phyloP scores from a whole-genome alignment of 1,140 invertebrate species.

The Nasonia longicornis region DNA sequence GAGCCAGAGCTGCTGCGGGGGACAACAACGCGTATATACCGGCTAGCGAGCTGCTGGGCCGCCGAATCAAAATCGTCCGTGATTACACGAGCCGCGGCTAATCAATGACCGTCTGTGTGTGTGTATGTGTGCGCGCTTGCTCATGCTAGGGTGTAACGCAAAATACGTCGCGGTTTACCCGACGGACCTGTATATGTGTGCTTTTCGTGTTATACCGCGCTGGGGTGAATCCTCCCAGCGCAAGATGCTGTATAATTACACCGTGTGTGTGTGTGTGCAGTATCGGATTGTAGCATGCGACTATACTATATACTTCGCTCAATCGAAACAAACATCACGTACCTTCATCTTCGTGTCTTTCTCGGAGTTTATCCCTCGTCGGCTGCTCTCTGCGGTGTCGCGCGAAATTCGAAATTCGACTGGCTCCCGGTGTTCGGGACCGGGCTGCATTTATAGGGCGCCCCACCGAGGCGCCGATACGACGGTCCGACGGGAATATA shows the following conservation, averaged over 20 bases:
- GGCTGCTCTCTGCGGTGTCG: background rate
- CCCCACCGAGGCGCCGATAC: background rate
- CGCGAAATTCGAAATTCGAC: conserved; percentile 6
- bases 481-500: background rate
- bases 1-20: background rate
- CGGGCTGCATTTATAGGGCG: conserved; percentile 2
- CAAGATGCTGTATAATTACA: too few species aligned
- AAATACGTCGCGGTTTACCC: background rate
- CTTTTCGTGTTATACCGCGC: background rate
- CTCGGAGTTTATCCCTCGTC: background rate
- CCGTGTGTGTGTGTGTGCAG: too few species aligned
- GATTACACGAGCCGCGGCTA: conserved; percentile 18
- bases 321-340: background rate
- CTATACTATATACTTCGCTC: too few species aligned
- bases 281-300: too few species aligned
- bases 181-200: background rate
- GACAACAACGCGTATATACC: background rate
- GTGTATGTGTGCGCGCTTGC: background rate
- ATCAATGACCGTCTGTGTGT: background rate
- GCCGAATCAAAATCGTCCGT: conserved; percentile 11
- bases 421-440: background rate
- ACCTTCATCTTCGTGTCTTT: conserved; percentile 7
- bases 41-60: background rate
- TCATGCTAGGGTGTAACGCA: background rate
- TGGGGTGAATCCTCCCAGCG: background rate